Evolutionary conservation across 1,140 invertebrate genomes (phyloP), one percentile per base, ranked within the genome.

Genomic region (Drosophila sucinea): DNA sequence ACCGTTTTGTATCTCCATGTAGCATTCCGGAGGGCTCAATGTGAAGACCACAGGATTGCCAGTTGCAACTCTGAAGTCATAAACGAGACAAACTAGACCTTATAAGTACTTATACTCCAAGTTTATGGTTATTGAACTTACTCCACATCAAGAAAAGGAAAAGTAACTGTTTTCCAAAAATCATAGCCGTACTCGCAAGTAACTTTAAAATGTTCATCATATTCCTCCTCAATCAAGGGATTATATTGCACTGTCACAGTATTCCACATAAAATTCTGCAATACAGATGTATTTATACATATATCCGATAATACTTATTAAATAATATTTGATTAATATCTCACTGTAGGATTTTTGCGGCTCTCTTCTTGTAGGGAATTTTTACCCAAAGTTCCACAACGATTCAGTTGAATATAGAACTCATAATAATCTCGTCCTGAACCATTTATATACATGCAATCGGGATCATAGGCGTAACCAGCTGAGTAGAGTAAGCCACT

Each of bases 251-350:
- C 97, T 1, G 97, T 98, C 41, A 98, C 96, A 1, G 97, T 98
- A 91, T 98, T 98, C 97, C 97, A 98, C 97, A 98, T 98, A 73
- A 98, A 95, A 92, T 98, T 98, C 95, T 98, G 96, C 95, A 96
- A 92, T 47, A 93, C 3, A 74, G 58, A 54, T 17, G n/a, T 6
- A 40, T 25, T 0, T 25, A 44, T 23, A 35, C 0, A 35, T 10
- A 1, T 5, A 11, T 11, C 3, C 8, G 35, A 5, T 23, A 25
- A 61, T 38, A 62, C 30, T 60, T 1, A 57, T 67, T 30, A 4
- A n/a, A 10, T 23, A 17, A 5, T 6, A 3, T 38, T 8, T 41
- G 3, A 2, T 10, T 7, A 35, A 2, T 58, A 71, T 79, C 80
- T 64, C 54, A 97, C 96, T 77, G 96, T 96, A 66, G 96, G 96